A percentile compares a stretch with the other conserved stretches of the same genome.
phyloP scores from a whole-genome alignment of 2,113 vertebrate genomes.

The Oncorhynchus keta region DNA sequence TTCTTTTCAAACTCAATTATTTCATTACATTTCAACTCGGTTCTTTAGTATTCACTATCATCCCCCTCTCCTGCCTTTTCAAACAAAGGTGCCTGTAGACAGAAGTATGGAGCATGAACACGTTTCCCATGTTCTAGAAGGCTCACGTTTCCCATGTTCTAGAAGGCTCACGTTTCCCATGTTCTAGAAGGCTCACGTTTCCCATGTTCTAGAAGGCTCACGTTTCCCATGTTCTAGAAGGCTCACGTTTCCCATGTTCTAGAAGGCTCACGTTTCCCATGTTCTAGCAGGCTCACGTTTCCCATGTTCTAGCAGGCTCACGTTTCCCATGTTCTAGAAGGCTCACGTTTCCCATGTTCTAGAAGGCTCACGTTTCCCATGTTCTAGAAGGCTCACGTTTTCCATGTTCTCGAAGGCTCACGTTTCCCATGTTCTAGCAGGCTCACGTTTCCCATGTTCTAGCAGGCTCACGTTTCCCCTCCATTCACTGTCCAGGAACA shows the following conservation, averaged over 20 bases:
- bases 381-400: constrained; percentile 12
- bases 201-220: neutral
- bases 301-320: constrained; percentile 33
- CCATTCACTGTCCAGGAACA: constrained; percentile 41
- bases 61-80: constrained; percentile 14
- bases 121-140: constrained; percentile 40
- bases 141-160: constrained; percentile 20
- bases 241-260: constrained; percentile 31
- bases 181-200: constrained; percentile 35
- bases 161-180: constrained; percentile 23
- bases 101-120: constrained; percentile 29
- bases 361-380: constrained; percentile 26
- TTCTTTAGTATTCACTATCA: constrained; percentile 21
- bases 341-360: constrained; percentile 37
- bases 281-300: constrained; percentile 10
- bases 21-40: constrained; percentile 21
- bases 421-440: constrained; percentile 5
- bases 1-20: constrained; percentile 22
- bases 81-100: constrained; percentile 31
- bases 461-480: constrained; percentile 28
- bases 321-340: constrained; percentile 7
- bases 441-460: constrained; percentile 36
- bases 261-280: constrained; percentile 25
- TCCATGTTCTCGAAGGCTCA: constrained; percentile 33
- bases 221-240: constrained; percentile 39